A percentile compares a stretch with the other conserved stretches of the same genome.
phyloP scores from a whole-genome alignment of 2,888 invertebrate genomes.

The Carpatolechia fugitivella region DNA sequence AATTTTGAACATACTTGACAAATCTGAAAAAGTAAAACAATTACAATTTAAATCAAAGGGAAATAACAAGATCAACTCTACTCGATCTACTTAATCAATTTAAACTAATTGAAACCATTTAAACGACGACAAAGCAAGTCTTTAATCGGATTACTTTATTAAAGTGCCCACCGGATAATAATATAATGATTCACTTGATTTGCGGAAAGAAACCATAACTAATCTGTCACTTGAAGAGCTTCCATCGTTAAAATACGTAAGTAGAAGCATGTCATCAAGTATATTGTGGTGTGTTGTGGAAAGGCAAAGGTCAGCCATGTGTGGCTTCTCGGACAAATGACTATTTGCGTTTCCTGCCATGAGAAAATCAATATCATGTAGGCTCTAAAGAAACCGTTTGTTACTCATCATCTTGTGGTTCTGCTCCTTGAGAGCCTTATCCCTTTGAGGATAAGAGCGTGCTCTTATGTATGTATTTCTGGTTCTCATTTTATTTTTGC shows the following conservation, averaged over 20 bases:
- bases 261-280: neutral
- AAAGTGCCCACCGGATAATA: neutral
- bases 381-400: neutral
- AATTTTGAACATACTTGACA: no score
- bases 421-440: no score
- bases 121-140: neutral
- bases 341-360: neutral
- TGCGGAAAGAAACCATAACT: conserved; percentile 16
- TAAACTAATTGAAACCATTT: neutral
- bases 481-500: no score
- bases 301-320: neutral
- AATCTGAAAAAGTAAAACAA: no score
- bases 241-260: neutral
- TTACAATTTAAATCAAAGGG: no score
- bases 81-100: neutral
- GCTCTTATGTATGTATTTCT: no score
- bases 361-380: neutral
- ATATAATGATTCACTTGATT: conserved; percentile 15
- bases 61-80: no score
- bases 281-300: neutral
- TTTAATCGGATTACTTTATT: conserved; percentile 2
- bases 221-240: conserved; percentile 7
- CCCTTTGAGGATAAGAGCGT: no score
- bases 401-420: no score
- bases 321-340: neutral